phyloP scores from a whole-genome alignment of 2,113 vertebrate species.

The Electrona antarctica region DNA sequence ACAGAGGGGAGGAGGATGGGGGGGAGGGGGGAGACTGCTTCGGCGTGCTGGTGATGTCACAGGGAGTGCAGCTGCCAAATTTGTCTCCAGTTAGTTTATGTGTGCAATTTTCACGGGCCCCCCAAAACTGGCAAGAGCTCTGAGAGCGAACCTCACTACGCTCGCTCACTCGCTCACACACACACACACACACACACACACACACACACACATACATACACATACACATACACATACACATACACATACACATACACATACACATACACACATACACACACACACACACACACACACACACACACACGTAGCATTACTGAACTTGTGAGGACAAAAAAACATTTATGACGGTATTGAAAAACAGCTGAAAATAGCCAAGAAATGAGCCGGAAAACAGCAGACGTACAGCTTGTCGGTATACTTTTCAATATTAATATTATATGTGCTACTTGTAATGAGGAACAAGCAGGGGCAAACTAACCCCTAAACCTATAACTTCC shows the following conservation, averaged over 20 bases:
- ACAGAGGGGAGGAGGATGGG: background rate
- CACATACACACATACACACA: constrained; percentile 50
- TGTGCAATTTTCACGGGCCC: constrained; percentile 13
- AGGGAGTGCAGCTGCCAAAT: constrained; percentile 36
- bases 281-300: constrained; percentile 43
- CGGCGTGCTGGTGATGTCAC: constrained; percentile 48
- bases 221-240: background rate
- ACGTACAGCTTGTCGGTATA: no score
- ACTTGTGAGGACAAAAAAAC: no score
- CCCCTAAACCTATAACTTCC: no score
- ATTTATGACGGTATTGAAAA: no score
- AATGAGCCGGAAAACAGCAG: no score
- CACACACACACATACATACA: background rate
- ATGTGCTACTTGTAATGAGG: no score
- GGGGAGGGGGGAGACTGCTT: background rate
- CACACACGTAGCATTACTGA: constrained; percentile 25
- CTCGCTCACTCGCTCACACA: constrained; percentile 21
- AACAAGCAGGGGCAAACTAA: no score
- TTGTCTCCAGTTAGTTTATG: constrained; percentile 20
- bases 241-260: constrained; percentile 35
- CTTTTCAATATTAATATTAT: no score
- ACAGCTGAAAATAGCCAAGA: no score
- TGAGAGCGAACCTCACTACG: constrained; percentile 3
- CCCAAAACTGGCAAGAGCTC: constrained; percentile 5
- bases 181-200: constrained; percentile 43